Evolutionary conservation across 30 jellyfish, hydroid and myxozoan genomes (phyloP).

Genomic region (Pelagia noctiluca): DNA sequence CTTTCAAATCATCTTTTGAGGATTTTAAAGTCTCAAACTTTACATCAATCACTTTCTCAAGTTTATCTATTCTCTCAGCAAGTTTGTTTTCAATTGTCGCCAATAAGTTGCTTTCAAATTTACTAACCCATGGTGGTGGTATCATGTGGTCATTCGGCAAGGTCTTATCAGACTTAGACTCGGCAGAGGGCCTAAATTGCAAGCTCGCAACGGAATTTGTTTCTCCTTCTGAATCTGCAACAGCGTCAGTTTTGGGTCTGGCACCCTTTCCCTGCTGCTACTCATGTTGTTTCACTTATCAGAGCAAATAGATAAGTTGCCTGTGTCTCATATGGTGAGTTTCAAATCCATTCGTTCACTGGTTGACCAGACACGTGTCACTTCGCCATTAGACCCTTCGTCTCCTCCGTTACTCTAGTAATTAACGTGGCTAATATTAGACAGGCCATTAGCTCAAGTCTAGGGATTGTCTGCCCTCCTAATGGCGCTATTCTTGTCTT

Average conservation of each 20-base stretch:
- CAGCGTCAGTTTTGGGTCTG: slow-evolving; percentile 2
- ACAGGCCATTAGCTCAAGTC: too few species aligned
- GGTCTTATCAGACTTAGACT: neutral
- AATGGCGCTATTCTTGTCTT: too few species aligned
- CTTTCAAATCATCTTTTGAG: slow-evolving; percentile 21
- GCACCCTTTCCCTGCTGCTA: slow-evolving; percentile 10
- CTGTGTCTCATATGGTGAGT: too few species aligned
- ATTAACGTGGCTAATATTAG: too few species aligned
- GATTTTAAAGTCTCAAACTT: slow-evolving; percentile 17
- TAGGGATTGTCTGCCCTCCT: too few species aligned
- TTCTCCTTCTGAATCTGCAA: slow-evolving; percentile 1
- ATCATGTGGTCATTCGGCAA: neutral
- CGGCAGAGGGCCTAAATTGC: slow-evolving; percentile 4
- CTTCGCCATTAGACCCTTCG: too few species aligned
- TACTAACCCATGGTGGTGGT: slow-evolving; percentile 8
- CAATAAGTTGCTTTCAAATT: neutral
- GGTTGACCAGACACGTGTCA: too few species aligned
- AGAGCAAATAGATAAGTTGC: too few species aligned
- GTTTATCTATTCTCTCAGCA: slow-evolving; percentile 3
- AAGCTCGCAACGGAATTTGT: slow-evolving; percentile 1
- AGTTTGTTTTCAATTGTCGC: slow-evolving; percentile 3
- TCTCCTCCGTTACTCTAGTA: too few species aligned
- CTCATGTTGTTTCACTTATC: neutral
- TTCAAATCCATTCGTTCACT: too few species aligned
- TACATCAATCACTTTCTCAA: slow-evolving; percentile 2